These are phyloP conservation scores for Ispidina lecontei DNA, from an alignment of 2,797 vertebrate species.

Conservation along the genomic window DNA sequence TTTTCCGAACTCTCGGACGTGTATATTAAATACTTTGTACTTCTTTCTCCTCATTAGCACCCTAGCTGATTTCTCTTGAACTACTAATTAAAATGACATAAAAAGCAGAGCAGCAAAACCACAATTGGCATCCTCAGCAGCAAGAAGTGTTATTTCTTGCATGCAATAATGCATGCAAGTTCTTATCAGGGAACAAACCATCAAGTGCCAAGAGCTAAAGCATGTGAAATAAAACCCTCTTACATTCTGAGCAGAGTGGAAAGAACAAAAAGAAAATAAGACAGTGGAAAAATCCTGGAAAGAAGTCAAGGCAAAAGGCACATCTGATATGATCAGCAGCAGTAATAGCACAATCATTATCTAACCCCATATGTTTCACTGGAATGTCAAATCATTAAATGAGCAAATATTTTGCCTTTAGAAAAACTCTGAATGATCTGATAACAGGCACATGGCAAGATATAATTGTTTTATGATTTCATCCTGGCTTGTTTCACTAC, in stretches of 20 bases:
- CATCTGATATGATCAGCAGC: not conserved
- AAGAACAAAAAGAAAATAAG: not conserved
- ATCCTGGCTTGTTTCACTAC: not conserved
- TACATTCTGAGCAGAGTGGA: not conserved
- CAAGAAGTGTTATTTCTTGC: not conserved
- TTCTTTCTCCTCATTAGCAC: constrained; percentile 3
- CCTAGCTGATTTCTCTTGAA: constrained; percentile 13
- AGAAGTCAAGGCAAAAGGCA: not conserved
- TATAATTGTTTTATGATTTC: constrained; percentile 13
- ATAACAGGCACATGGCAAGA: not conserved
- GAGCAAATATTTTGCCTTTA: constrained; percentile 46
- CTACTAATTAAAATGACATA: not conserved
- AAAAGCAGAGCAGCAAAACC: not conserved
- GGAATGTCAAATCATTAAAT: not conserved
- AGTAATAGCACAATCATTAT: not conserved
- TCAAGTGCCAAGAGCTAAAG: not conserved
- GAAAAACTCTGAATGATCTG: constrained; percentile 27
- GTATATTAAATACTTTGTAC: constrained; percentile 10
- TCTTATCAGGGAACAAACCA: not conserved
- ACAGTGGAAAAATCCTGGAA: not conserved
- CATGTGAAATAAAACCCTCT: not conserved
- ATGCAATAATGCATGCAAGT: not conserved
- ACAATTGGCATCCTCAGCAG: not conserved
- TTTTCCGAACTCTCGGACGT: not conserved
- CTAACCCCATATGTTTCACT: not conserved